These are phyloP conservation scores for Helicoverpa armigera DNA, from an alignment of 1,140 invertebrate species.

Conservation along the genomic window DNA sequence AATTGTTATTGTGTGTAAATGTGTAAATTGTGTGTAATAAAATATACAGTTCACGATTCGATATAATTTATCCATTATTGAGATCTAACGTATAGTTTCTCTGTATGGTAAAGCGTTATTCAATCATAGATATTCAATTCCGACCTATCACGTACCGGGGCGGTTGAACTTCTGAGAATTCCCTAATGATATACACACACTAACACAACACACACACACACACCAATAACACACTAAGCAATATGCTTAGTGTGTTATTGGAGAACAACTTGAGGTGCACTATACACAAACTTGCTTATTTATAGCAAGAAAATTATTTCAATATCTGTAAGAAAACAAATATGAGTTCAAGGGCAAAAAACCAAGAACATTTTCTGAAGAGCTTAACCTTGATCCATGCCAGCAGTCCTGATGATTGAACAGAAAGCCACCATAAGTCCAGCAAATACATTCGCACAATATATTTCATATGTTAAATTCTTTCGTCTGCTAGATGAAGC, in stretches of 20 bases:
- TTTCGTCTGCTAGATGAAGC: conserved; percentile 6
- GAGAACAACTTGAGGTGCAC: not conserved
- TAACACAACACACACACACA: too few species aligned
- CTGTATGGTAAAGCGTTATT: not conserved
- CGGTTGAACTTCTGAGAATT: conserved; percentile 3
- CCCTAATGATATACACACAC: conserved; percentile 34
- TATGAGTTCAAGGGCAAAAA: not conserved
- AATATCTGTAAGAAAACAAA: too few species aligned
- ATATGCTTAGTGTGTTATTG: not conserved
- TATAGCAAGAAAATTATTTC: too few species aligned
- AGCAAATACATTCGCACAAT: conserved; percentile 2
- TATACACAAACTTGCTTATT: not conserved
- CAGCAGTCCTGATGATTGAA: not conserved
- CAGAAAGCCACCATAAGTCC: not conserved
- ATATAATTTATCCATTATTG: not conserved
- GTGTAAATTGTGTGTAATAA: too few species aligned
- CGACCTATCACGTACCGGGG: conserved; percentile 2
- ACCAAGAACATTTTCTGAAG: not conserved
- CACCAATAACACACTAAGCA: not conserved
- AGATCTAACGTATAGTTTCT: conserved; percentile 3
- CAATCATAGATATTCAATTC: conserved; percentile 3
- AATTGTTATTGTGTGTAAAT: too few species aligned
- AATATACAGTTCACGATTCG: too few species aligned
- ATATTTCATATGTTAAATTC: conserved; percentile 31
- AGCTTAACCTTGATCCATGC: not conserved